Evolutionary conservation across 2,113 vertebrate species (phyloP), one percentile per base, ranked within the genome.

Genomic region (Scomber scombrus): DNA sequence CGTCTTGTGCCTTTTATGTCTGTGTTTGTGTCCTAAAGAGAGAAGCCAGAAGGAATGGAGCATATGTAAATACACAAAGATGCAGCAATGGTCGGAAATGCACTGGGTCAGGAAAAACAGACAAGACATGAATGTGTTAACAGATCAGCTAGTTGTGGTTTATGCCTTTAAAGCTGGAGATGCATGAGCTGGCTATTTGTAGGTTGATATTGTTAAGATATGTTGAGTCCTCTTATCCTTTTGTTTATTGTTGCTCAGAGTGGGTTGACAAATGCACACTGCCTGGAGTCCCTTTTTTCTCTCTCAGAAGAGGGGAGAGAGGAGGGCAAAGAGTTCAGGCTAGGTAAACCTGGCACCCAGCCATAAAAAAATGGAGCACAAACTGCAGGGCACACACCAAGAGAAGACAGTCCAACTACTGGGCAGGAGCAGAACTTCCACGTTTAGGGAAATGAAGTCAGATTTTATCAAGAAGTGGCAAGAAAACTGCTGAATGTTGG

Each of bases 11-110:
- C 93, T 95, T 78, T 91, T 93, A 82, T 92, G 93, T 86, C 91
- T 93, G 78, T 93, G 94, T 91, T 92, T 95, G 51, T 96, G 96
- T 86, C 96, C 98, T 99, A 52, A 40, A 83, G 65, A 69, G 66
- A 87, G 47, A 69, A 55, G 62, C 63, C 75, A 87, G 54, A 82
- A 49, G 74, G 70, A 63, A 80, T 9, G 34, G 15, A 55, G 54
- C 31, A 74, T 29, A 19, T 23, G 66, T 80, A 60, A 75, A 91
- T 88, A 87, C 16, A 79, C 52, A 89, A 50, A 83, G 45, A 73
- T 57, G 49, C 58, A 64, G 14, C 16, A 15, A 57, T 51, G 52
- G 81, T 34, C 51, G 43, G 52, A 77, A 56, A 54, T 67, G 19
- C 45, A 80, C 68, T 80, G 49, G 70, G 14, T 52, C 56, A 68